Conservation (phyloP, 2,113 vertebrate genomes). For the Podarcis raffonei region DNA sequence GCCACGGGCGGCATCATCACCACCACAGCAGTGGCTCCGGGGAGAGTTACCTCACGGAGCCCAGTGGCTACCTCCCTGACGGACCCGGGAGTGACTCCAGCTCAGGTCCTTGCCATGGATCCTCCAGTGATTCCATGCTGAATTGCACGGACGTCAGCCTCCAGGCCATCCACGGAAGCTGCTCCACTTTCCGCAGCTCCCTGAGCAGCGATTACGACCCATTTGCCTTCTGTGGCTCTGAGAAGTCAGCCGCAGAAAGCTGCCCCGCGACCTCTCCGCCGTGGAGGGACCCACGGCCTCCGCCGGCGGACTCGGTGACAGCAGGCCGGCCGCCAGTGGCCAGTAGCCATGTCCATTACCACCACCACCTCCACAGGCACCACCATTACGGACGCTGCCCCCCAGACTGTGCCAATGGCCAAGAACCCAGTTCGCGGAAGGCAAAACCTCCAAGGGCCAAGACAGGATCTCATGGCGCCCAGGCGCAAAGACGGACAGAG, state of each 20-base stretch:
- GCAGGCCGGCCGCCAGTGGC: conserved; percentile 64
- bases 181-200: conserved; percentile 95
- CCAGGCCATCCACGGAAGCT: conserved; percentile 94
- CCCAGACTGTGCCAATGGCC: conserved; percentile 34
- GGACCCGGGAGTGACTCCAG: conserved; percentile 96
- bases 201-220: conserved; percentile 96
- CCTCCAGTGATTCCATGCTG: conserved; percentile 94
- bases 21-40: conserved; percentile 84
- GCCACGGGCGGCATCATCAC: conserved; percentile 76
- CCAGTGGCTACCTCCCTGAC: conserved; percentile 93
- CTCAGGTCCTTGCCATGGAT: conserved; percentile 94
- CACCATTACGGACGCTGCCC: conserved; percentile 86
- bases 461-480: conserved; percentile 36
- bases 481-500: conserved; percentile 50
- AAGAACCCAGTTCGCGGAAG: conserved; percentile 49
- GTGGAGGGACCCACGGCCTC: conserved; percentile 71
- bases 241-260: conserved; percentile 3
- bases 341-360: conserved; percentile 87
- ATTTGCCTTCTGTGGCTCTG: conserved; percentile 83
- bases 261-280: conserved; percentile 63
- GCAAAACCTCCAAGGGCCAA: conserved; percentile 48
- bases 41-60: conserved; percentile 90
- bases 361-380: conserved; percentile 90
- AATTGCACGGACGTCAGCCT: conserved; percentile 95
- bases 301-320: conserved; percentile 84